A percentile compares a stretch with the other conserved stretches of the same genome.
These are phyloP conservation scores for Drosophila yooni DNA, from an alignment of 2,888 invertebrate genomes.

Conservation along the genomic window DNA sequence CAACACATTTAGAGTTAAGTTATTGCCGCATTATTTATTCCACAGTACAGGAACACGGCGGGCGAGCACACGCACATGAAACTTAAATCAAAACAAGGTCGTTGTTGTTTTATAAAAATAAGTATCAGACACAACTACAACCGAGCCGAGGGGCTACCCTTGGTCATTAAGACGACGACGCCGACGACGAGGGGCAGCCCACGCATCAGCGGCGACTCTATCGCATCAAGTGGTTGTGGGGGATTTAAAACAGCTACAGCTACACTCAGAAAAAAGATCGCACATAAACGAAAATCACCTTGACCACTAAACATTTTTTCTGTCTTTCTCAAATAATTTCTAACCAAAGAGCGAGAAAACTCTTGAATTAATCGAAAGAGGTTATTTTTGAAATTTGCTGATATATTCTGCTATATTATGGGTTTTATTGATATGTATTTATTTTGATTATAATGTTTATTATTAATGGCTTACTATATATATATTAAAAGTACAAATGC, in stretches of 20 bases:
- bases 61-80: conserved; percentile 52
- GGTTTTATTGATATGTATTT: background rate
- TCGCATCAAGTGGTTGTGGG: conserved; percentile 49
- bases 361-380: background rate
- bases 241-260: conserved; percentile 23
- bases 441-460: background rate
- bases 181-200: conserved; percentile 15
- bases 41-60: conserved; percentile 12
- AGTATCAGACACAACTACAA: conserved; percentile 21
- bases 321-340: background rate
- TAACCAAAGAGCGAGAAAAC: background rate
- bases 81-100: conserved; percentile 68
- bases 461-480: background rate
- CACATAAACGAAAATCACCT: background rate
- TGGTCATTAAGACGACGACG: conserved; percentile 13
- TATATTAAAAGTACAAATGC: background rate
- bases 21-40: conserved; percentile 18
- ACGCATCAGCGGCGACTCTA: conserved; percentile 33
- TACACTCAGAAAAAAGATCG: background rate
- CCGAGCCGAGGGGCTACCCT: conserved; percentile 42
- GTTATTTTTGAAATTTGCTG: background rate
- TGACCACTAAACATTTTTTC: background rate
- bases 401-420: background rate
- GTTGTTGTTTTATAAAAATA: conserved; percentile 32
- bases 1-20: conserved; percentile 20